Evolutionary conservation across 2,797 vertebrate genomes (phyloP).

Genomic region (Champsocephalus gunnari): DNA sequence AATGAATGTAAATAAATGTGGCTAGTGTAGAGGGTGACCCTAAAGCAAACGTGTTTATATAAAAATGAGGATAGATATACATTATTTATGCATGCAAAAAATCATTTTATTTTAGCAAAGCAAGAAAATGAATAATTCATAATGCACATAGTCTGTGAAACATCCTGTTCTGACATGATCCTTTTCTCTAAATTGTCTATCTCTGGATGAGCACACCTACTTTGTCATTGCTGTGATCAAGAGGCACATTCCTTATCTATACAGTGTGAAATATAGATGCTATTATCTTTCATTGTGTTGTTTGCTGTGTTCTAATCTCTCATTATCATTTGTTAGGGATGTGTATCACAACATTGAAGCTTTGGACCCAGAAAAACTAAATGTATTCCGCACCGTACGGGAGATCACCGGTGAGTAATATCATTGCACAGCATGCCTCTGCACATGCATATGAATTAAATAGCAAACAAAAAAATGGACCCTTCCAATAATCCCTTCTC

Average conservation of each 20-base stretch:
- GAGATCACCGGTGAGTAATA: slow-evolving; percentile 93
- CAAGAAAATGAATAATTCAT: background rate
- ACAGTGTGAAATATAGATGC: background rate
- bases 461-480: background rate
- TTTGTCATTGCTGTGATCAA: slow-evolving; percentile 13
- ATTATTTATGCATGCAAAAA: background rate
- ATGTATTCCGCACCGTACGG: slow-evolving; percentile 94
- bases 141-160: background rate
- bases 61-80: background rate
- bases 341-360: slow-evolving; percentile 95
- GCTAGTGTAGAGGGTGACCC: background rate
- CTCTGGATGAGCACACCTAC: background rate
- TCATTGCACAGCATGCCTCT: background rate
- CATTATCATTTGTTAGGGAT: slow-evolving; percentile 83
- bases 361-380: slow-evolving; percentile 96
- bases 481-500: background rate
- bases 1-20: background rate
- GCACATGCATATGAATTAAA: slow-evolving; percentile 15
- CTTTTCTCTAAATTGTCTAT: background rate
- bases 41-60: background rate
- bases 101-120: background rate
- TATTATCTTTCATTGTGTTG: background rate
- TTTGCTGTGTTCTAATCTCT: slow-evolving; percentile 12
- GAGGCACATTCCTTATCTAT: background rate
- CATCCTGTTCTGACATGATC: background rate